Conservation (phyloP, 2,113 vertebrate species). For the Ammodramus savannarum region DNA sequence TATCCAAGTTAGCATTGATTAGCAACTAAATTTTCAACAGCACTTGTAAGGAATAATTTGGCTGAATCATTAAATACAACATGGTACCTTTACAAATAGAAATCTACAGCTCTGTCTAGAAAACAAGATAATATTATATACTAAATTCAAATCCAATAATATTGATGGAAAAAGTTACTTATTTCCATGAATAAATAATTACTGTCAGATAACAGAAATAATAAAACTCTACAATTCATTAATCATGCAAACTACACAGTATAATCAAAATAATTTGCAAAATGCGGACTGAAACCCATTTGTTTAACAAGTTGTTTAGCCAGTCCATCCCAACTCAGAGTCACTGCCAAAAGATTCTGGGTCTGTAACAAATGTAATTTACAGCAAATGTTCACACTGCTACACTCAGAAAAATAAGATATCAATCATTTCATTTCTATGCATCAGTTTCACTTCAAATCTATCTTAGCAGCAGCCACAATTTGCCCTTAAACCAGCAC, state of each 20-base stretch:
- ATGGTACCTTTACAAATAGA: not conserved
- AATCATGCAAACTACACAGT: not conserved
- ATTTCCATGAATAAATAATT: not conserved
- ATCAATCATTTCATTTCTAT: not conserved
- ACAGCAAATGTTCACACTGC: not conserved
- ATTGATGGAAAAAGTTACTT: not conserved
- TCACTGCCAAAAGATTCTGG: constrained; percentile 1
- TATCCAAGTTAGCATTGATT: not conserved
- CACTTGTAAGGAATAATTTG: not conserved
- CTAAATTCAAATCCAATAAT: not conserved
- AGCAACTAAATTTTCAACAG: not conserved
- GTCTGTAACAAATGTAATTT: constrained; percentile 14
- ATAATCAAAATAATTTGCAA: constrained; percentile 29
- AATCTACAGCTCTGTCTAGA: not conserved
- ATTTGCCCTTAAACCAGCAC: not conserved
- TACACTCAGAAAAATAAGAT: not conserved
- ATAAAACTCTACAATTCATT: not conserved
- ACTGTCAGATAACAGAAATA: constrained; percentile 3
- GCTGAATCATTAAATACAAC: not conserved
- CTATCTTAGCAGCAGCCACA: not conserved
- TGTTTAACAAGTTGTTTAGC: not conserved
- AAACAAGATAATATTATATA: not conserved
- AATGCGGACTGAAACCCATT: not conserved
- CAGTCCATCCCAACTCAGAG: not conserved
- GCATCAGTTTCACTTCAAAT: not conserved